Evolutionary conservation across 2,888 invertebrate species (phyloP).

Genomic region (Cerceris ruficornis): DNA sequence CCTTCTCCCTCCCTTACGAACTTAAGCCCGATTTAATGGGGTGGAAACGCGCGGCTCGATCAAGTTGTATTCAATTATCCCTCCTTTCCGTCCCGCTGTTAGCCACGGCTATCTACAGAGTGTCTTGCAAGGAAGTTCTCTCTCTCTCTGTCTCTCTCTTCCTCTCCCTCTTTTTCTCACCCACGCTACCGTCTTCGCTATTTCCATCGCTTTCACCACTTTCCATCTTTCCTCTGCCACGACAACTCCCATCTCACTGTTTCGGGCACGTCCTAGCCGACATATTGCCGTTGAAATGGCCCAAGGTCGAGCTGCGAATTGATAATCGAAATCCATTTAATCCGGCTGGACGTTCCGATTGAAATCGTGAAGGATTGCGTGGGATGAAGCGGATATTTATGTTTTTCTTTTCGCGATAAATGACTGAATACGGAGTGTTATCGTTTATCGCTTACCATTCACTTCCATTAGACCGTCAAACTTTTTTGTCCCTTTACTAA

Average conservation of each 20-base stretch:
- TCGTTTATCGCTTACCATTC: too few relatives aligned
- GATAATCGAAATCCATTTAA: too few relatives aligned
- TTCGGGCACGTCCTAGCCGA: not conserved
- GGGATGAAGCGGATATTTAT: too few relatives aligned
- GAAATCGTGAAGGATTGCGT: too few relatives aligned
- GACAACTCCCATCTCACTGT: not conserved
- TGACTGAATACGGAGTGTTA: too few relatives aligned
- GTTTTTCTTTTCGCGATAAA: too few relatives aligned
- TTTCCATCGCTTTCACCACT: constrained; percentile 4
- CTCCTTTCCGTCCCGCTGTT: constrained; percentile 67
- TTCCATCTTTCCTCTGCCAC: not conserved
- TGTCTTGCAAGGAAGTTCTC: constrained; percentile 63
- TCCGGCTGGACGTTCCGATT: too few relatives aligned
- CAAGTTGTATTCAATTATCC: constrained; percentile 82
- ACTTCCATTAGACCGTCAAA: too few relatives aligned
- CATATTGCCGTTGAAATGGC: constrained; percentile 6
- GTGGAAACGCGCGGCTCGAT: constrained; percentile 81
- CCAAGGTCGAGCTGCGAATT: constrained; percentile 23
- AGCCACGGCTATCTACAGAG: constrained; percentile 60
- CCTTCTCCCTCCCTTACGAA: constrained; percentile 65
- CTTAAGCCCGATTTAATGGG: constrained; percentile 82
- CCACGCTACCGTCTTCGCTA: not conserved
- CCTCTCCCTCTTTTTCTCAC: constrained; percentile 2
- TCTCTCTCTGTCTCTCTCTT: constrained; percentile 15
- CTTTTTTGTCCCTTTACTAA: too few relatives aligned